Base-by-base conservation (phyloP, 2,113 vertebrate genomes). In the Crocuta crocuta region DNA sequence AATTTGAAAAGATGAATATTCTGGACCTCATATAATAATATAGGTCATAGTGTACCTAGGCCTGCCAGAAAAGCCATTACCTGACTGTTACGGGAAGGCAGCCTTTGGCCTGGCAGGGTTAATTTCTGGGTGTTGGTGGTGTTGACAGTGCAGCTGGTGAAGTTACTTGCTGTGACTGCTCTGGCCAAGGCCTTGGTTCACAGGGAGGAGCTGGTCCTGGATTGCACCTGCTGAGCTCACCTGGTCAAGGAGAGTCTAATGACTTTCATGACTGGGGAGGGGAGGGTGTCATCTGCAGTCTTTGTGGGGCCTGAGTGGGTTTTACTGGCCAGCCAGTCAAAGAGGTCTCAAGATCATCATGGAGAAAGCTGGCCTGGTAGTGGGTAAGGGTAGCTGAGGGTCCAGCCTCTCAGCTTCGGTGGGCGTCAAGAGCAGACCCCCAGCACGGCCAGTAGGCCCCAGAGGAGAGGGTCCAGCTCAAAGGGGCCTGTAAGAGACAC, bases 181-280 rank as follows among this genome's bases (percentile, higher is more conserved):
- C 70, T 50, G 26, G 50, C 10, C 5, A 16, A 43, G 78, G 35
- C 63, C 26, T 28, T 70, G 33, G n/a, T 35, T 73, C 0, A 0
- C 3, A 24, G 68, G 87, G 17, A 81, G 26, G 63, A 9, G 33
- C 19, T 50, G 53, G 79, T 17, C 11, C 83, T 76, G 74, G 58
- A 19, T 35, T 35, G 23, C 0, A 19, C 39, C 65, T 10, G 10
- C 43, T 0, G 4, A 63, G 16, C 65, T 50, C 10, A 43, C 10
- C 55, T 7, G 0, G 68, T 63, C 33, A n/a, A 23, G 81, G 31
- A 48, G n/a, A 73, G 19, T 81, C 63, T 63, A 1, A 9, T 66
- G 55, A n/a, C 35, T 45, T 76, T 23, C 7, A 31, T 88, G 48
- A 48, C 7, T 16, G 1, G 50, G 43, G 68, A 68, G 26, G 50